Base-by-base conservation (phyloP, 2,797 vertebrate species). In the Trachops cirrhosus region DNA sequence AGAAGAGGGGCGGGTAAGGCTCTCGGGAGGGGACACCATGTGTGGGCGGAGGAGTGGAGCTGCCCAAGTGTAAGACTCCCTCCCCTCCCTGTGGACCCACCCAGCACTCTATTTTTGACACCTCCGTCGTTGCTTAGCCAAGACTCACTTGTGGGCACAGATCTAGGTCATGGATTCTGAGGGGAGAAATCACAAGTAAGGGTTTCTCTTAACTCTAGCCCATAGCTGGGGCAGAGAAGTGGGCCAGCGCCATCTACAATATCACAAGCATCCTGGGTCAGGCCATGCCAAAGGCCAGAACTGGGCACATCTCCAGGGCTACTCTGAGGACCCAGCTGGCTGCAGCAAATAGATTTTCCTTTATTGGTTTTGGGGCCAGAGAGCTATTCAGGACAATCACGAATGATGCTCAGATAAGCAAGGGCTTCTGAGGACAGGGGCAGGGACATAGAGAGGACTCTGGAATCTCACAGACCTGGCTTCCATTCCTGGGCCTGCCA, bases 361-460 rank as follows among this genome's bases (percentile, higher is more conserved):
- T 96, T 94, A 97, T 94, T 94, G 86, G 79, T 73, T 89, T 80
- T 84, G 75, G 29, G 84, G 54, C n/a, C 52, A 87, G 89, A 80
- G 70, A 89, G 71, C 57, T 83, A 91, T 67, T 79, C 74, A 86
- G 21, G 93, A 48, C 14, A 18, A 46, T 57, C 54, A 19, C 4
- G 41, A 75, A 52, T 32, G 68, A 91, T 64, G 74, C 37, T 96
- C 70, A 75, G 39, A 77, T 16, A 71, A 78, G 48, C 21, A n/a
- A 85, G 64, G 16, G 34, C 29, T 48, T 70, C 68, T 64, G 34
- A 18, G n/a, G 34, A 48, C n/a, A n/a, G 67, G 19, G 24, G 9
- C 26, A 8, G 82, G 37, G 29, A 19, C 9, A 1, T 21, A 44
- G 78, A 75, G 64, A 85, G 29, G 71, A 26, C 59, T n/a, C 68